A percentile compares a stretch with the other conserved stretches of the same genome.
These are phyloP conservation scores for Podarcis siculus DNA, from an alignment of 2,797 vertebrate species.

Conservation along the genomic window DNA sequence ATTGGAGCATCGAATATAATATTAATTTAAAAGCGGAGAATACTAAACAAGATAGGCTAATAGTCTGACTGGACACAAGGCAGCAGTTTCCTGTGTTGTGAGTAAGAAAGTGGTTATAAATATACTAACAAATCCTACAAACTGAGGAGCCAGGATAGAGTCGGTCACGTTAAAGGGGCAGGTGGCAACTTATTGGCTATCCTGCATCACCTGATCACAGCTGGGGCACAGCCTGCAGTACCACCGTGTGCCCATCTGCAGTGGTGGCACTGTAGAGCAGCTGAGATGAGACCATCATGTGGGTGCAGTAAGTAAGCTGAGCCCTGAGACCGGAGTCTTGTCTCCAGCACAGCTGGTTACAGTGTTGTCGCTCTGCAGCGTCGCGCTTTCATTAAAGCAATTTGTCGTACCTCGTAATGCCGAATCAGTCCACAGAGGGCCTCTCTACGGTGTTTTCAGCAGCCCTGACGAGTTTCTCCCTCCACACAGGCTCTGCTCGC, in stretches of 20 bases:
- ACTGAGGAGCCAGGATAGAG: not conserved
- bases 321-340: not conserved
- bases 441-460: slow-evolving; percentile 69
- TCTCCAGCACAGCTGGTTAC: not conserved
- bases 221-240: not conserved
- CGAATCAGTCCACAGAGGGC: slow-evolving; percentile 75
- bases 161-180: not conserved
- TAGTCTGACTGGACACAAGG: too few species aligned
- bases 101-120: too few species aligned
- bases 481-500: slow-evolving; percentile 73
- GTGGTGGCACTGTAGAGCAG: not conserved
- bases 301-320: too few species aligned
- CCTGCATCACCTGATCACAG: not conserved
- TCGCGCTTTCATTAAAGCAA: slow-evolving; percentile 5
- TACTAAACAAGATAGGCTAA: too few species aligned
- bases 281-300: not conserved
- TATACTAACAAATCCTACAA: not conserved
- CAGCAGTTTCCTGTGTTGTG: too few species aligned
- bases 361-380: not conserved
- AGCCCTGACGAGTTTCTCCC: slow-evolving; percentile 68
- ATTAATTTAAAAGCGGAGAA: not conserved
- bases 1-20: not conserved
- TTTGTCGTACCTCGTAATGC: slow-evolving; percentile 72
- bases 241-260: not conserved
- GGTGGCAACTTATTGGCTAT: not conserved